Evolutionary conservation across 2,888 invertebrate species (phyloP), one percentile per base, ranked within the genome.

Genomic region (Candidula unifasciata): DNA sequence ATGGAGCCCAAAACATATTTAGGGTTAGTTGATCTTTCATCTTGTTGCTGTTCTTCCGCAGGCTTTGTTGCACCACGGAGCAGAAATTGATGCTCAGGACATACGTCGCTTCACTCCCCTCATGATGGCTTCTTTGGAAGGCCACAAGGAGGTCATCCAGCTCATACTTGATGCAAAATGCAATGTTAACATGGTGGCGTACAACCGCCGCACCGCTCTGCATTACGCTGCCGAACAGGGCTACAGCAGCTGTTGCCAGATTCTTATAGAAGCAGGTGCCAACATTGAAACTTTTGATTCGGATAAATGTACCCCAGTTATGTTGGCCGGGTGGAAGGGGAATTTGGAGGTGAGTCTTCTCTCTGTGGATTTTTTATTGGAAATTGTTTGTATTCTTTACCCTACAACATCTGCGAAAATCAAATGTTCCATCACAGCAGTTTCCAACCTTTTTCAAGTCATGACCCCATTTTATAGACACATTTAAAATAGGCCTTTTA

Each of bases 91-190:
- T 86, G 90, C 90, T 1, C 90, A 90, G 76, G 93, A 93, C 86
- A 92, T 92, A 52, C 89, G 92, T 10, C 89, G 92, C 33, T 92
- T 92, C 87, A 91, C 92, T 3, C 92, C 93, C 3, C 86, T 93
- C n/a, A 93, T 93, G 91, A 92, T 93, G 91, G 92, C 93, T 6
- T 90, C 92, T 1, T 87, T 91, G 80, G 91, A 92, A 82, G 92
- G 92, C 2, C 91, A 91, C 85, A 86, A 87, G 1, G 88, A 88
- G 37, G 90, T 91, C n/a, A 90, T 92, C 10, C 86, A 87, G 52
- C 87, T 91, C 27, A 87, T 93, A 54, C 87, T 93, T 5, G 89
- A 89, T 68, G 87, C 88, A 76, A 91, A 90, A 80, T 91, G 92
- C 83, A 91, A 92, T 84, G 89, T 92, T 8, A 91, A 90, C 81